Evolutionary conservation across 1,140 invertebrate genomes (phyloP).

Genomic region (Cecropterus lyciades): DNA sequence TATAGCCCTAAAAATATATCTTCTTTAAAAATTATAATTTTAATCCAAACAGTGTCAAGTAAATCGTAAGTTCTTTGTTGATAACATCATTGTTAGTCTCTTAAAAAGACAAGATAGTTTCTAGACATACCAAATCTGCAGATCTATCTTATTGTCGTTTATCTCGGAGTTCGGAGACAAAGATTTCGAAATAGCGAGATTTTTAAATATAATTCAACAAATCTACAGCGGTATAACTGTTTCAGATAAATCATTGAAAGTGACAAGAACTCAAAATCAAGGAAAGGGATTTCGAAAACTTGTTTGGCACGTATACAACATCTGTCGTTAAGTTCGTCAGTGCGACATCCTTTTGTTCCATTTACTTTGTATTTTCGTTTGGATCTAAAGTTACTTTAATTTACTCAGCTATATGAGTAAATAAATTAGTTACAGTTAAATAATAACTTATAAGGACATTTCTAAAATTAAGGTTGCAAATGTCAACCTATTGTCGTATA

Average conservation of each 20-base stretch:
- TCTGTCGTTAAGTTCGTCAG: conserved; percentile 21
- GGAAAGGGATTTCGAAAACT: conserved; percentile 31
- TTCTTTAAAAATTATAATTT: conserved; percentile 25
- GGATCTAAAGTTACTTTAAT: too few species aligned
- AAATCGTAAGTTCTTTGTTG: background rate
- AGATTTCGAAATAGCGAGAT: background rate
- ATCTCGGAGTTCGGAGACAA: background rate
- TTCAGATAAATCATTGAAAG: conserved; percentile 39
- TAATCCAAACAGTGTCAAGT: too few species aligned
- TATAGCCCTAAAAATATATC: conserved; percentile 46
- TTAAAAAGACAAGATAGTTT: too few species aligned
- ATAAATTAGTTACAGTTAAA: too few species aligned
- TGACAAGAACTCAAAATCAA: conserved; percentile 34
- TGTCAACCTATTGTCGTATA: too few species aligned
- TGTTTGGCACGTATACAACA: conserved; percentile 30
- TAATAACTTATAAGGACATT: too few species aligned
- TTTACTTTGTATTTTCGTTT: background rate
- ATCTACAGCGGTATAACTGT: conserved; percentile 6
- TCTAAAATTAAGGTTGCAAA: too few species aligned
- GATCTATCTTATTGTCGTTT: background rate
- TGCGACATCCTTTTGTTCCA: conserved; percentile 12
- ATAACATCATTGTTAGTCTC: background rate
- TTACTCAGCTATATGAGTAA: too few species aligned
- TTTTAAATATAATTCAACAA: conserved; percentile 11
- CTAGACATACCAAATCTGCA: background rate